Base-by-base conservation (phyloP, 2,888 invertebrate genomes). In the Flabesymbios commensalis region DNA sequence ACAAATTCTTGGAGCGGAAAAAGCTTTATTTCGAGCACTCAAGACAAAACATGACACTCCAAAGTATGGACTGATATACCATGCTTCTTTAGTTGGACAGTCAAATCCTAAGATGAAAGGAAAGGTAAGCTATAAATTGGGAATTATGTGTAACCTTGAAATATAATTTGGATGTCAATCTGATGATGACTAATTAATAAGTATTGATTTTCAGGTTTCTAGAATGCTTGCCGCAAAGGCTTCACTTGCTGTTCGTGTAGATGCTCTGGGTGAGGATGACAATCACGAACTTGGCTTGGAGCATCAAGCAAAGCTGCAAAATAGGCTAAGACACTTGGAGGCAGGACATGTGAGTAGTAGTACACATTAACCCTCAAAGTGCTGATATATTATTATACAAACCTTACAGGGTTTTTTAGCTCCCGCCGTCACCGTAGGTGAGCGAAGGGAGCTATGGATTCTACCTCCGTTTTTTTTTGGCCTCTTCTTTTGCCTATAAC, bases 41-140 rank as follows among this genome's bases (percentile, higher is more conserved):
- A 99, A 99, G 84, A 93, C 96, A 0, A 95, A 95, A 78, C 93
- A 94, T 78, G 95, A 98, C 78, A 99, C 99, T 0, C 99, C 99
- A 0, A 99, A 99, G 78, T 99, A 99, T 81, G 99, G 99, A 85
- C 85, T 99, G 43, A 94, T 99, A 68, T 99, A 97, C 81, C 98
- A 99, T 80, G 91, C 98, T 0, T 91, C 92, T 75, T 83, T 99
- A 22, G 90, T 99, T 5, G 94, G 95, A 0, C 93, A 94, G 79
- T 88, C 92, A 1, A 92, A 90, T 77, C 87, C 90, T 0, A 93
- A 92, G 81, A 90, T 94, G 72, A 99, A 99, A 83, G 98, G 98
- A 62, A 88, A 87, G 81, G 84, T 85, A 60, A 62, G 72, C 56
- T 14, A 28, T 29, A 10, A 22, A n/a, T 24, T 19, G n/a, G n/a